Evolutionary conservation across 2,113 vertebrate genomes (phyloP).

Genomic region (Orthonyx spaldingii): DNA sequence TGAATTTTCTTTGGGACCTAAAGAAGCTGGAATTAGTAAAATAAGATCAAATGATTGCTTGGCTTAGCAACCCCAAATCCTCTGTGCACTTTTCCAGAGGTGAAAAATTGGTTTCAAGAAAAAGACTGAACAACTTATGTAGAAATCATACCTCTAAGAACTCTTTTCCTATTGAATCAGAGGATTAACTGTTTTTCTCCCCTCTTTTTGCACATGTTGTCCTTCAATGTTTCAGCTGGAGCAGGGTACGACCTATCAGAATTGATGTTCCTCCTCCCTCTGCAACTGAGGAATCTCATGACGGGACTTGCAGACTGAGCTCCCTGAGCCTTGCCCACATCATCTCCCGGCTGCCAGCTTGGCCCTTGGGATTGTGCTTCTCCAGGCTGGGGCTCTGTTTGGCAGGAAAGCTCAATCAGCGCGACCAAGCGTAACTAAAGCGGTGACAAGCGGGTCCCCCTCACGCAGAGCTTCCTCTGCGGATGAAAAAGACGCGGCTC

Average conservation of each 20-base stretch:
- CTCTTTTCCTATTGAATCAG: neutral
- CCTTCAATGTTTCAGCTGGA: neutral
- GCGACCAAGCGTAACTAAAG: neutral
- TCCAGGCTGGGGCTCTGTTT: neutral
- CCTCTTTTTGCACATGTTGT: neutral
- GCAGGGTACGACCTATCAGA: neutral
- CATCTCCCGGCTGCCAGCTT: neutral
- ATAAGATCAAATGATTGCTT: neutral
- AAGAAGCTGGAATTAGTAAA: neutral
- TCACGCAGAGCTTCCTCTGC: accelerated
- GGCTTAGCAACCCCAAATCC: neutral
- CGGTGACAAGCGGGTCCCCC: accelerated
- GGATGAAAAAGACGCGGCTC: accelerated
- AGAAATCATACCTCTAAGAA: neutral
- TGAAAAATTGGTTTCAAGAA: neutral
- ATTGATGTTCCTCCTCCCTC: neutral
- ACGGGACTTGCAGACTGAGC: neutral
- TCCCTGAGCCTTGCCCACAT: neutral
- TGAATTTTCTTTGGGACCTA: neutral
- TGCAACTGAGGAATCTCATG: neutral
- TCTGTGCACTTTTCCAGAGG: neutral
- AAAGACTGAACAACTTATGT: neutral
- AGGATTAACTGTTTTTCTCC: neutral
- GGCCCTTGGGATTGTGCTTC: neutral
- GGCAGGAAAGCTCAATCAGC: neutral